Percentiles rank a stretch among this genome's conserved stretches.
These are phyloP conservation scores for Frieseomelitta varia DNA, from an alignment of 1,140 invertebrate species.

Conservation along the genomic window DNA sequence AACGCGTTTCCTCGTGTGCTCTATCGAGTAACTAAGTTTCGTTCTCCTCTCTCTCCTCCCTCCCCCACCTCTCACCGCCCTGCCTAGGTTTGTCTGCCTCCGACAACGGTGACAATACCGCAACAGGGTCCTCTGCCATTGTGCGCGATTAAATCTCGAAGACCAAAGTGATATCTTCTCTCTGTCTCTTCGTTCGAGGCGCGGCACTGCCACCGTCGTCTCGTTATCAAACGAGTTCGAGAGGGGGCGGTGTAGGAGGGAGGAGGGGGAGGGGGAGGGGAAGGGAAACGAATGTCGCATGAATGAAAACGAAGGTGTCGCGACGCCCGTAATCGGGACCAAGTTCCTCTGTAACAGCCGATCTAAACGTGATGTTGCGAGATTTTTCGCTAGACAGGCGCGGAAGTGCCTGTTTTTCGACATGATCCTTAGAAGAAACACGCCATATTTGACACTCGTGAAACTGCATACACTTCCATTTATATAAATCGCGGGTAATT, in stretches of 20 bases:
- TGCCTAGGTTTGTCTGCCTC: constrained; percentile 43
- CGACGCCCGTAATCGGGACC: background rate
- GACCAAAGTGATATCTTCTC: constrained; percentile 37
- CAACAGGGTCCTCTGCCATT: constrained; percentile 49
- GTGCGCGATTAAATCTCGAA: constrained; percentile 51
- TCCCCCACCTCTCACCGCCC: too few relatives aligned
- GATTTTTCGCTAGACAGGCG: too few relatives aligned
- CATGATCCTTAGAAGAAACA: too few relatives aligned
- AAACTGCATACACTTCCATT: too few relatives aligned
- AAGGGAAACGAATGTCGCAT: background rate
- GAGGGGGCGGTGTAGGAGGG: background rate
- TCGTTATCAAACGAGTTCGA: background rate
- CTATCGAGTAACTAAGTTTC: constrained; percentile 55
- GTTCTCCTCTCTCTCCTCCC: background rate
- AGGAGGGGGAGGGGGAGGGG: too few relatives aligned
- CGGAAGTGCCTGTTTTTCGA: too few relatives aligned
- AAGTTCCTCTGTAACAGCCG: too few relatives aligned
- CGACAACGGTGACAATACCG: constrained; percentile 57
- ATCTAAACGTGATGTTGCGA: too few relatives aligned
- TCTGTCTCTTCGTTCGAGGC: background rate
- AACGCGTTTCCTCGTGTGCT: constrained; percentile 40
- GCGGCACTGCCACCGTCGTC: background rate
- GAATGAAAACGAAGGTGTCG: constrained; percentile 16
- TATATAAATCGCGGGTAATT: too few relatives aligned
- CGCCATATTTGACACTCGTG: too few relatives aligned